These are phyloP conservation scores for Thunnus thynnus DNA, from an alignment of 2,113 vertebrate species.

Conservation along the genomic window DNA sequence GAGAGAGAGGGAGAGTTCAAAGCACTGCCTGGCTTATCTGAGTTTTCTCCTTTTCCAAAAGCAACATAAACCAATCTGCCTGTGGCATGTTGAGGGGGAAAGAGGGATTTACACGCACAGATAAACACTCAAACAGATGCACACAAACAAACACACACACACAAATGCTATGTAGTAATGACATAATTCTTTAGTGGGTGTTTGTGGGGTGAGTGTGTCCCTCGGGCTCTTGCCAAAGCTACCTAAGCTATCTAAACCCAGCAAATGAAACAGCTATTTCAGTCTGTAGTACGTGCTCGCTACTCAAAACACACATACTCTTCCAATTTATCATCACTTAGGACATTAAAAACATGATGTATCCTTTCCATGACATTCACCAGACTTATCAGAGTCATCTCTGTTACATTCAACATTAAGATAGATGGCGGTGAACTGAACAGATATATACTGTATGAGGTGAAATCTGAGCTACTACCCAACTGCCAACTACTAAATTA, in stretches of 20 bases:
- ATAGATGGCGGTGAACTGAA: background rate
- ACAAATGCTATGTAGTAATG: slow-evolving; percentile 33
- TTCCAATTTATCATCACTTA: slow-evolving; percentile 22
- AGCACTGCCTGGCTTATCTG: slow-evolving; percentile 49
- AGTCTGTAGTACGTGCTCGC: background rate
- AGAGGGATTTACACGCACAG: slow-evolving; percentile 27
- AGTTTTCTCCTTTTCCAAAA: slow-evolving; percentile 66
- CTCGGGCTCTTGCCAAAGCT: slow-evolving; percentile 54
- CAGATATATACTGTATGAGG: background rate
- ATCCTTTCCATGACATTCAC: slow-evolving; percentile 37
- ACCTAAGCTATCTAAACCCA: slow-evolving; percentile 39
- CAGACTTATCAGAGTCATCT: slow-evolving; percentile 8
- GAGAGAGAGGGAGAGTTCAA: slow-evolving; percentile 37
- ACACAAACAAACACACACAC: slow-evolving; percentile 33
- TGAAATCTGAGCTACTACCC: slow-evolving; percentile 41
- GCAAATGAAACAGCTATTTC: slow-evolving; percentile 32
- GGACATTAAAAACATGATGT: slow-evolving; percentile 11
- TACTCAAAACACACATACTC: background rate
- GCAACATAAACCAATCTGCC: slow-evolving; percentile 65
- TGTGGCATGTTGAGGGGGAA: slow-evolving; percentile 17
- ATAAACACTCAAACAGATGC: slow-evolving; percentile 40
- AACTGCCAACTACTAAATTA: background rate
- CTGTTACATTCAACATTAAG: slow-evolving; percentile 3
- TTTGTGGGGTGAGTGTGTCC: slow-evolving; percentile 35
- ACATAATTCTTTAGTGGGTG: slow-evolving; percentile 36